Percentiles rank a stretch among this genome's conserved stretches.
These are phyloP conservation scores for Pherbina coryleti DNA, from an alignment of 2,888 invertebrate genomes.

Conservation along the genomic window DNA sequence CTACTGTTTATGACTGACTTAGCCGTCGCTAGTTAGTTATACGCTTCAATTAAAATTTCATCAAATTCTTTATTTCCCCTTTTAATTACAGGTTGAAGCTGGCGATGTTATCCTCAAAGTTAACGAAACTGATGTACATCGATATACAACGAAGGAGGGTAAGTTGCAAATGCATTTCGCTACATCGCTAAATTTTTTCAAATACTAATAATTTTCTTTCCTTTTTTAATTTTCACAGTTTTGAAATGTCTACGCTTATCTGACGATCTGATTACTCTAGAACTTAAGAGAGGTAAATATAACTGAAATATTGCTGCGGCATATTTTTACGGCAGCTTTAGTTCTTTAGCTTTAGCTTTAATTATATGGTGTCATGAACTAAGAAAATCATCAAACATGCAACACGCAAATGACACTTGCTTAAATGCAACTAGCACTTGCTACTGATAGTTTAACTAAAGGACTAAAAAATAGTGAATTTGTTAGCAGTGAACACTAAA, in stretches of 20 bases:
- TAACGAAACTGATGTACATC: constrained; percentile 92
- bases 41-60: background rate
- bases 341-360: no score
- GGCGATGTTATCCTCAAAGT: constrained; percentile 94
- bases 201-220: constrained; percentile 35
- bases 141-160: constrained; percentile 95
- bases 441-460: no score
- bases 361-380: no score
- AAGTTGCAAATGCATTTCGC: constrained; percentile 20
- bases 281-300: constrained; percentile 88
- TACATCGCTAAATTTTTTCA: background rate
- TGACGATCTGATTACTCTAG: constrained; percentile 89
- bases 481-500: no score
- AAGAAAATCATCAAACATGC: no score
- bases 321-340: no score
- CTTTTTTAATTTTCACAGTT: constrained; percentile 77
- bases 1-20: background rate
- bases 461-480: no score
- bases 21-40: background rate
- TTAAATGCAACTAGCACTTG: no score
- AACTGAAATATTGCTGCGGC: background rate
- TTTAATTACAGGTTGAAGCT: constrained; percentile 82
- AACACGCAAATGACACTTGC: no score
- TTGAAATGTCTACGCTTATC: constrained; percentile 93
- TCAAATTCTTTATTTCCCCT: no score